A percentile compares a stretch with the other conserved stretches of the same genome.
Conservation (phyloP, 2,113 vertebrate genomes). For the Ceuthmochares aereus region DNA sequence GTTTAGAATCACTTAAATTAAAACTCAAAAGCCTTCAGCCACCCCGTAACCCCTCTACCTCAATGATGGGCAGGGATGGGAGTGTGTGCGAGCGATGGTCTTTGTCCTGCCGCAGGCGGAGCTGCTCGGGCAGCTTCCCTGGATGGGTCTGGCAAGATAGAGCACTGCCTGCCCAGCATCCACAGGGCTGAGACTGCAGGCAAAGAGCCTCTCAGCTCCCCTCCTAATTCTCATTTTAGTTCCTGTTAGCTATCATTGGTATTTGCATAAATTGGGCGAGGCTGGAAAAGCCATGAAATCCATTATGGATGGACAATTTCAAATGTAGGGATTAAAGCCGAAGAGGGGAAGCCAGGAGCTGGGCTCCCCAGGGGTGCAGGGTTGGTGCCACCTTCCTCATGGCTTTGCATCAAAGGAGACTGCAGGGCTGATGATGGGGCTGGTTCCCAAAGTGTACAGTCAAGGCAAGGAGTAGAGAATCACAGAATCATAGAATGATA, state of each 20-base stretch:
- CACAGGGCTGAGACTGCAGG: rapidly evolving
- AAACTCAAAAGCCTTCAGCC: slow-evolving; percentile 50
- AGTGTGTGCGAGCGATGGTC: rapidly evolving
- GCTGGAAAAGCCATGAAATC: not conserved
- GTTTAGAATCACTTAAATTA: slow-evolving; percentile 70
- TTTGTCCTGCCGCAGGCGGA: not conserved
- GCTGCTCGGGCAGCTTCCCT: not conserved
- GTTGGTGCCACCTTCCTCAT: not conserved
- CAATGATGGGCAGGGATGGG: not conserved
- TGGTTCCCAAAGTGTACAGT: rapidly evolving
- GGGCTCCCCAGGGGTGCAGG: not conserved
- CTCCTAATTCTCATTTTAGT: not conserved
- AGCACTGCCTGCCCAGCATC: not conserved
- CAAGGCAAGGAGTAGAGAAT: not conserved
- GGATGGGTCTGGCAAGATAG: rapidly evolving
- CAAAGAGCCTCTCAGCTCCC: not conserved
- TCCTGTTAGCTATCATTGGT: not conserved
- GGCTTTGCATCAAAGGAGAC: not conserved
- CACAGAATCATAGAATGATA: no score
- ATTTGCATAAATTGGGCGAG: slow-evolving; percentile 23
- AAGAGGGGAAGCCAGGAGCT: not conserved
- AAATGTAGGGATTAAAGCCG: not conserved
- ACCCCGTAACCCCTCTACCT: not conserved
- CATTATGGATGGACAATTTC: not conserved
- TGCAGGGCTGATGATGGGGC: not conserved